Conservation (phyloP, 2,888 invertebrate genomes). For the Leptura quadrifasciata region DNA sequence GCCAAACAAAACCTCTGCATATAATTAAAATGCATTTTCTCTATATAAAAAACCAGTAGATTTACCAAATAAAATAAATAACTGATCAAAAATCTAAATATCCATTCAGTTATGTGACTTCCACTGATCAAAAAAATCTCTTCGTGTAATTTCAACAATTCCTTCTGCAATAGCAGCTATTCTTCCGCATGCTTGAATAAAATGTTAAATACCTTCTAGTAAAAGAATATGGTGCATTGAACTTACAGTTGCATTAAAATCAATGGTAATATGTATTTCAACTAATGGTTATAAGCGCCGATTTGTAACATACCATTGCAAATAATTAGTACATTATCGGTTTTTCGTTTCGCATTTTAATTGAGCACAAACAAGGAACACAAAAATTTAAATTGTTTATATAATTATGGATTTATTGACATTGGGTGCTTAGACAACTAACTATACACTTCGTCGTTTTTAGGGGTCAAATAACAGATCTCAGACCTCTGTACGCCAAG, state of each 20-base stretch:
- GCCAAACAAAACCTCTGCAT: constrained; percentile 73
- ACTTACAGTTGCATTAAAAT: constrained; percentile 9
- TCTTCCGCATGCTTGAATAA: constrained; percentile 64
- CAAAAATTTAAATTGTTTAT: constrained; percentile 21
- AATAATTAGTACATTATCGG: constrained; percentile 9
- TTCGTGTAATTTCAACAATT: neutral
- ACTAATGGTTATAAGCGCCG: neutral
- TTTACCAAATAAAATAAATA: neutral
- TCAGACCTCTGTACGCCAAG: no score
- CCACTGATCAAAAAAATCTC: neutral
- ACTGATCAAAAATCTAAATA: neutral
- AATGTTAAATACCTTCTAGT: constrained; percentile 54
- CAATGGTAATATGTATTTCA: constrained; percentile 22
- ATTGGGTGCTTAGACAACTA: constrained; percentile 33
- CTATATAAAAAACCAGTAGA: neutral
- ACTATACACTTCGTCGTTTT: constrained; percentile 29
- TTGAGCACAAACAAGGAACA: neutral
- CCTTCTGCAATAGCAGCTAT: constrained; percentile 2
- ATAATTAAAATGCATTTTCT: constrained; percentile 58
- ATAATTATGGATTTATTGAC: neutral
- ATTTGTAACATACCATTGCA: constrained; percentile 9
- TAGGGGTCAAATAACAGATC: no score
- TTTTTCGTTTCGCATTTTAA: neutral
- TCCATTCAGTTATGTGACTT: neutral
- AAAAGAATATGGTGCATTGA: constrained; percentile 12